Percentiles rank a stretch among this genome's conserved stretches.
Conservation (phyloP, 1,140 invertebrate species). For the Elysia chlorotica region DNA sequence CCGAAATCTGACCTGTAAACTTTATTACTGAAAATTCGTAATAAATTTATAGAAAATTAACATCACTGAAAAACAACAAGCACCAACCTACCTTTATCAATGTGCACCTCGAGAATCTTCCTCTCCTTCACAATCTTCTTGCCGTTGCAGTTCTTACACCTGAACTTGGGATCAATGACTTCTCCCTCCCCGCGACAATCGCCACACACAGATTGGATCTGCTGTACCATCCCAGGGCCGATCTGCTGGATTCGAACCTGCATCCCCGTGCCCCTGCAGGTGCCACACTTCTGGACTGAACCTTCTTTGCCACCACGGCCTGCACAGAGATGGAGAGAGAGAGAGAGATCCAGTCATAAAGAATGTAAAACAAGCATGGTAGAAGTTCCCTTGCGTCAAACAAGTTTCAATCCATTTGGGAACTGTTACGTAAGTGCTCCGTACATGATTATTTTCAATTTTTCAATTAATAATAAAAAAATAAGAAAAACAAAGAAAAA, state of each 20-base stretch:
- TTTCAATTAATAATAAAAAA: no score
- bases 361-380: neutral
- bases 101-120: constrained; percentile 96
- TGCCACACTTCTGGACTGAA: constrained; percentile 82
- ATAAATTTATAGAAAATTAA: no score
- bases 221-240: constrained; percentile 94
- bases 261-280: constrained; percentile 89
- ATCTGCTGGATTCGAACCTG: constrained; percentile 90
- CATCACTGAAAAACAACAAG: no score
- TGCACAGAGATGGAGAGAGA: constrained; percentile 44
- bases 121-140: constrained; percentile 89
- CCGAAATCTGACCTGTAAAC: no score
- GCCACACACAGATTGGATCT: constrained; percentile 86
- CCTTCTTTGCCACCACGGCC: constrained; percentile 86
- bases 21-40: no score
- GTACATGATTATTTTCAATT: no score
- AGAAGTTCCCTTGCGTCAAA: neutral
- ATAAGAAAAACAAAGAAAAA: no score
- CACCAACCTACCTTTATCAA: constrained; percentile 70
- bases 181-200: constrained; percentile 91
- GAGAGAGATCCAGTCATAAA: constrained; percentile 1
- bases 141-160: constrained; percentile 91
- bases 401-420: no score
- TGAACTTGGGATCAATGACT: constrained; percentile 83
- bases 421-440: no score